A percentile compares a stretch with the other conserved stretches of the same genome.
phyloP scores from a whole-genome alignment of 35 echinoderm and acorn worm species.

The Hemicentrotus pulcherrimus region DNA sequence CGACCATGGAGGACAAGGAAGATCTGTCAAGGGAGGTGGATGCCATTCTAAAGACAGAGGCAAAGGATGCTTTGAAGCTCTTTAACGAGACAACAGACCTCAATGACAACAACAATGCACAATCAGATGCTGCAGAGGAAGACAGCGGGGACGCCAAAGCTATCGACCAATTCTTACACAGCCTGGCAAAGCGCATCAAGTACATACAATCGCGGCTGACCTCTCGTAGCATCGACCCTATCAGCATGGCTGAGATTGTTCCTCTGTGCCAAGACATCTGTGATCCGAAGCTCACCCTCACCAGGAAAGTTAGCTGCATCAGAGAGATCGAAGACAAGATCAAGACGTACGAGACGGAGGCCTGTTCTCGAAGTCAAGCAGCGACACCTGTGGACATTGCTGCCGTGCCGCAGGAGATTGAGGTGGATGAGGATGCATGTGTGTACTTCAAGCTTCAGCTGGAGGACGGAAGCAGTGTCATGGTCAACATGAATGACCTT shows the following conservation, averaged over 20 bases:
- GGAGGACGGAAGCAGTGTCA: background rate
- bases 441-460: constrained; percentile 32
- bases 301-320: constrained; percentile 14
- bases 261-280: constrained; percentile 58
- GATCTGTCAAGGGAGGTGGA: constrained; percentile 13
- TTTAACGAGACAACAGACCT: background rate
- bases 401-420: background rate
- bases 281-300: constrained; percentile 31
- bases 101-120: background rate
- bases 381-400: constrained; percentile 30
- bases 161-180: constrained; percentile 28
- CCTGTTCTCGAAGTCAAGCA: background rate
- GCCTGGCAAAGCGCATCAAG: constrained; percentile 37
- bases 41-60: constrained; percentile 6
- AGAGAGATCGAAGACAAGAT: constrained; percentile 35
- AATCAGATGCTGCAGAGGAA: background rate
- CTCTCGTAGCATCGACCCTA: background rate
- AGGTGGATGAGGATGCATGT: constrained; percentile 37
- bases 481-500: constrained; percentile 28
- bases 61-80: background rate
- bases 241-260: constrained; percentile 20
- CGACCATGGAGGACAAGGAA: background rate
- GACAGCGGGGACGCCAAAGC: background rate
- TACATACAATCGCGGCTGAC: constrained; percentile 41
- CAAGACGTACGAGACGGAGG: background rate